These are phyloP conservation scores for Xanthorhoe spadicearia DNA, from an alignment of 2,888 invertebrate species.

Conservation along the genomic window DNA sequence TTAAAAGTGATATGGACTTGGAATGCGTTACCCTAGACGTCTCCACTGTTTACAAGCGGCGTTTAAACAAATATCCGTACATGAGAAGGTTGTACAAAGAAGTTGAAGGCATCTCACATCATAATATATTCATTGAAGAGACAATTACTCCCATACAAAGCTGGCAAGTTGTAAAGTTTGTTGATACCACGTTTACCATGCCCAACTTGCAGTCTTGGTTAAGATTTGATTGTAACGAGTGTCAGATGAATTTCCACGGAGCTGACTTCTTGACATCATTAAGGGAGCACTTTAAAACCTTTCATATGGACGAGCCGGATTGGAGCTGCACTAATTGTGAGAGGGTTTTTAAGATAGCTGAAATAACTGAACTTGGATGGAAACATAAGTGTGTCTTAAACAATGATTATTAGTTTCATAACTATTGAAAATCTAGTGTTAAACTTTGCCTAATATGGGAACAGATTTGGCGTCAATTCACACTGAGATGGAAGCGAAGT, in stretches of 20 bases:
- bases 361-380: conserved; percentile 14
- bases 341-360: conserved; percentile 31
- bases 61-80: conserved; percentile 56
- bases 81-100: conserved; percentile 58
- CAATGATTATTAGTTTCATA: background rate
- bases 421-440: background rate
- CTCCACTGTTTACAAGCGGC: conserved; percentile 43
- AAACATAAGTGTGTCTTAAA: conserved; percentile 7
- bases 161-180: conserved; percentile 41
- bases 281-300: conserved; percentile 53
- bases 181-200: background rate
- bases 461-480: no score
- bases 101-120: conserved; percentile 26
- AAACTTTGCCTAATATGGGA: no score
- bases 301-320: conserved; percentile 55
- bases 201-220: conserved; percentile 44
- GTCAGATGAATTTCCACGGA: conserved; percentile 48
- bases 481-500: no score
- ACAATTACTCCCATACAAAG: conserved; percentile 48
- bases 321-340: conserved; percentile 51
- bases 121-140: conserved; percentile 66
- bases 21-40: conserved; percentile 27
- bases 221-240: conserved; percentile 55
- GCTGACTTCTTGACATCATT: conserved; percentile 36
- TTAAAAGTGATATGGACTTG: conserved; percentile 45